phyloP scores from a whole-genome alignment of 2,888 invertebrate species.

The Tetheella fluctuosa region DNA sequence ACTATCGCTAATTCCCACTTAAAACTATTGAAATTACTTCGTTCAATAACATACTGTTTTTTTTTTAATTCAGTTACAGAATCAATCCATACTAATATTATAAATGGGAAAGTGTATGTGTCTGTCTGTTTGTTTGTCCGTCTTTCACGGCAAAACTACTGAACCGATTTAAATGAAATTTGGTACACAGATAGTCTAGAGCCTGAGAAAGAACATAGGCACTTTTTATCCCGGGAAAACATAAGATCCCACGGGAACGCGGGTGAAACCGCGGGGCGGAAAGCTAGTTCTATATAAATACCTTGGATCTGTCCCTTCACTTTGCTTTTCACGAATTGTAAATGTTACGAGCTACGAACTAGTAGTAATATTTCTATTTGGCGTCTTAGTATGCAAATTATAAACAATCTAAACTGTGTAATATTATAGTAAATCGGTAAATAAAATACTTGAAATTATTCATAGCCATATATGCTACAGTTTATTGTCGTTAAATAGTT shows the following conservation, averaged over 20 bases:
- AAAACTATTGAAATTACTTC: neutral
- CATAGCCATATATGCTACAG: neutral
- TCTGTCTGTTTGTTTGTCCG: too few species aligned
- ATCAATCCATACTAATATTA: too few species aligned
- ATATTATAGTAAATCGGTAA: neutral
- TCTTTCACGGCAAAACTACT: too few species aligned
- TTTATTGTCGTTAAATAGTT: too few species aligned
- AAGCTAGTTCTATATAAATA: too few species aligned
- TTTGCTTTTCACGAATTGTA: constrained; percentile 38
- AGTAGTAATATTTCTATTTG: constrained; percentile 18
- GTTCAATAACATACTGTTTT: neutral
- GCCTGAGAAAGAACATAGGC: too few species aligned
- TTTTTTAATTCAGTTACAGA: constrained; percentile 2
- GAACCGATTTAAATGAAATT: too few species aligned
- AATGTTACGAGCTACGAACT: constrained; percentile 16
- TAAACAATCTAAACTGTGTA: constrained; percentile 3
- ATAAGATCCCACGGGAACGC: too few species aligned
- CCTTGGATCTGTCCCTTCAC: constrained; percentile 41
- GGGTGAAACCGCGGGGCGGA: too few species aligned
- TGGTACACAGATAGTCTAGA: too few species aligned
- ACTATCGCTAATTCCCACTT: neutral
- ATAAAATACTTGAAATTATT: neutral
- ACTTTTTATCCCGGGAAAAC: too few species aligned
- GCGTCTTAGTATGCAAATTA: constrained; percentile 17
- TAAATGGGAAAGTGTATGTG: too few species aligned